Base-by-base conservation (phyloP, 2,888 invertebrate genomes). In the Callimorpha dominula region DNA sequence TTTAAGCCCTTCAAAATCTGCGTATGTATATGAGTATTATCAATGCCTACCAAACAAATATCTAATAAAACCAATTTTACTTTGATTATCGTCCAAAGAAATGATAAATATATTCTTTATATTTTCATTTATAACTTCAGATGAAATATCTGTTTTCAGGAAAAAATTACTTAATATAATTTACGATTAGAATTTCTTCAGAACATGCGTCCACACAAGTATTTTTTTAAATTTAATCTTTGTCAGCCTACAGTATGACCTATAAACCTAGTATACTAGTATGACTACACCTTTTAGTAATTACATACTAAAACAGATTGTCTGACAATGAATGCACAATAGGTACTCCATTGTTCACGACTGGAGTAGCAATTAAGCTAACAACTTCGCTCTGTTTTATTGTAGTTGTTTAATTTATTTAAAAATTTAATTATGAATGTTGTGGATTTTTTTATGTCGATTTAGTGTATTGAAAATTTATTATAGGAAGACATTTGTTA, bases 301-400 rank as follows among this genome's bases (percentile, higher is more conserved):
- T 17, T 66, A 17, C 17, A 17, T 66, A 66, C 66, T 49, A n/a
- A 52, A 66, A 42, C 52, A 17, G 66, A 40, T 66, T 66, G 50
- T 66, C 52, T n/a, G 66, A 66, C 50, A 40, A 31, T 65, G 46
- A 65, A 66, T 40, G 50, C 15, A 52, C 40, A 66, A 40, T 66
- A 31, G 31, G 31, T 31, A 52, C 50, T 66, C 66, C 60, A 60
- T 60, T 60, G 31, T 60, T 60, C 50, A 50, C n/a, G 12, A 66
- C 50, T 52, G 49, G 52, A 40, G 40, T 8, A 17, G 31, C n/a
- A 66, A 40, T 66, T 52, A 52, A 49, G 65, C 49, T 46, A 49
- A 65, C 65, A 46, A 64, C 46, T 20, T 52, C 14, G 52, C 40
- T 17, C 50, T 66, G 17, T 17, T 52, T 66, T 52, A 40, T 49